Base-by-base conservation (phyloP, 1,140 invertebrate genomes). In the Phthorimaea operculella region DNA sequence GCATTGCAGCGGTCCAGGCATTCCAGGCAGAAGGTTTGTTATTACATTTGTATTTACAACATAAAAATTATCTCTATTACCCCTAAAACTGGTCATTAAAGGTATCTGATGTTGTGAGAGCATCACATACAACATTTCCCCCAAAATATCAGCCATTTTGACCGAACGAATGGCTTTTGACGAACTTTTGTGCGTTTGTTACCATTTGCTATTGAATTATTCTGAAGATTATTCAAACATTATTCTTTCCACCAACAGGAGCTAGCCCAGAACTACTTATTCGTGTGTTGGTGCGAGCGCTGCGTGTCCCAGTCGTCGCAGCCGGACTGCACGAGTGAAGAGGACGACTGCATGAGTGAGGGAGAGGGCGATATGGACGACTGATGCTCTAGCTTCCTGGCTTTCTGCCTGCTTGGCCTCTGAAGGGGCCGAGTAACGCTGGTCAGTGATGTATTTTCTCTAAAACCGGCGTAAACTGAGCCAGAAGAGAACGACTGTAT, bases 201-300 rank as follows among this genome's bases (percentile, higher is more conserved):
- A n/a, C n/a, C n/a, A n/a, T n/a, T n/a, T n/a, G n/a, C n/a, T n/a
- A n/a, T n/a, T n/a, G n/a, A n/a, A n/a, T n/a, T n/a, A n/a, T n/a
- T n/a, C n/a, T n/a, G n/a, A n/a, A n/a, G n/a, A 28, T 4, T 28
- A 28, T 28, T 49, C 10, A 48, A 44, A 53, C 12, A 52, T 39
- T 51, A 5, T 18, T 45, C 18, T 51, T 15, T 39, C 33, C 33
- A 34, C 11, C 6, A 5, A 39, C 71, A 91, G 91, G 86, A 86
- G 33, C 64, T 93, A 39, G 88, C 86, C 1, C 91, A 95, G 55
- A 94, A 97, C 82, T 98, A 98, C 69, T 86, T 98, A 1, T 97
- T 98, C 72, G 79, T 85, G 5, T 97, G 96, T 76, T 83, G 87
- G 36, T 98, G 97, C 80, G 76, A 87, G 8, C 95, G 93, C 72